Percentiles rank a stretch among this genome's conserved stretches.
Conservation (phyloP, 1,140 invertebrate genomes). For the Hydropsyche tenuis region DNA sequence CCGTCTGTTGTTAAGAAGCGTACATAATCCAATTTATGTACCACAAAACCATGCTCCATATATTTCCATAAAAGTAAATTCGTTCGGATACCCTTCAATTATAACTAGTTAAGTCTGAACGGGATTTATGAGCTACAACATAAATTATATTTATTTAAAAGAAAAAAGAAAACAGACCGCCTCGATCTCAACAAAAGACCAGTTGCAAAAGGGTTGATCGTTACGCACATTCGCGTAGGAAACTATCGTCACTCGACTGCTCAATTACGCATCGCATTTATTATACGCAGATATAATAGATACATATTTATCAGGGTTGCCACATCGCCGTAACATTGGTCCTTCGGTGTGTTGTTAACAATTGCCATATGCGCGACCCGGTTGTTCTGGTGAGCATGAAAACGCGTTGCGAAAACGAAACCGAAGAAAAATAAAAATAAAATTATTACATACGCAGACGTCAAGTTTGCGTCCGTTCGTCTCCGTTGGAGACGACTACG, state of each 20-base stretch:
- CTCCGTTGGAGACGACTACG: background rate
- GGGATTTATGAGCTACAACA: background rate
- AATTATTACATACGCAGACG: too few relatives aligned
- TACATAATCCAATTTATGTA: too few relatives aligned
- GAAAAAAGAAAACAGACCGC: too few relatives aligned
- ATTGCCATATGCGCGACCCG: slow-evolving; percentile 30
- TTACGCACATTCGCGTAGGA: background rate
- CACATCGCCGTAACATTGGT: slow-evolving; percentile 30
- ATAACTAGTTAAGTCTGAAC: background rate
- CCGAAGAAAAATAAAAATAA: too few relatives aligned
- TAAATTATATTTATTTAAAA: too few relatives aligned
- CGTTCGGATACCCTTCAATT: background rate
- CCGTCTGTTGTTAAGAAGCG: too few relatives aligned
- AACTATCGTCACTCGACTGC: too few relatives aligned
- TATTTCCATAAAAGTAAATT: slow-evolving; percentile 11
- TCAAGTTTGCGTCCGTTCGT: slow-evolving; percentile 13
- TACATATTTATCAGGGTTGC: slow-evolving; percentile 24
- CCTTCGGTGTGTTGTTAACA: slow-evolving; percentile 5
- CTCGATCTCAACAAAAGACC: too few relatives aligned
- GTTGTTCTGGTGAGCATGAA: slow-evolving; percentile 41
- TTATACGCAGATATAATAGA: background rate
- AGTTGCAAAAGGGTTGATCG: too few relatives aligned
- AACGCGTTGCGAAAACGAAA: slow-evolving; percentile 36
- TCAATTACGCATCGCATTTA: background rate
- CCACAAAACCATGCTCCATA: background rate